Evolutionary conservation across 2,113 vertebrate species (phyloP), one percentile per base, ranked within the genome.

Genomic region (Ardeotis arabs): DNA sequence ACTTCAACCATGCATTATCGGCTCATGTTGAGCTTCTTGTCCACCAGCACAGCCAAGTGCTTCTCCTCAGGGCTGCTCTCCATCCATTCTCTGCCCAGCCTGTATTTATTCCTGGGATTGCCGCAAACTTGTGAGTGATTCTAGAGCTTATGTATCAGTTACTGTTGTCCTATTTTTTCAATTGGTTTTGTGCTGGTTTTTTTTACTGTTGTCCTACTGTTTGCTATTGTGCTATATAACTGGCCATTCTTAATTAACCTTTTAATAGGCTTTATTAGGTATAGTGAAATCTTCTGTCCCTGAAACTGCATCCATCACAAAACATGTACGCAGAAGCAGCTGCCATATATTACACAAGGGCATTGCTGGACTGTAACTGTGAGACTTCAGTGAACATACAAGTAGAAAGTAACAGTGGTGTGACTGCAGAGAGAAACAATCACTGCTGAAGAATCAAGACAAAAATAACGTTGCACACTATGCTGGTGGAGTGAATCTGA

Each of bases 251-350:
- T 45, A 76, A 45, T 45, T 53, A 87, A 60, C 10, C 4, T 76
- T 69, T 75, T 15, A 82, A 50, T 16, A 76, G 24, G 6, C 29
- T 79, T 68, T 23, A 41, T 83, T 79, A 80, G 8, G 4, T 45
- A 47, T 8, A 68, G 25, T 47, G 37, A 92, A 75, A 7, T 69
- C 45, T 76, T 82, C 78, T 72, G 12, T 9, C 35, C 41, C 81
- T 66, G 35, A 93, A 70, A 39, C 17, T 64, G n/a, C 39, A 66
- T 39, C 44, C 33, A 56, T 39, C 89, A 75, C 52, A 72, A 75
- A 82, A 63, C 15, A 45, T 0, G 0, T 3, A 31, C 0, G 1
- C 28, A 79, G 58, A 28, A 83, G 66, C 35, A 82, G n/a, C 8
- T 73, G 44, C 23, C 49, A 31, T 7, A 11, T 6, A 58, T 5